Percentiles rank a stretch among this genome's conserved stretches.
phyloP scores from a whole-genome alignment of 1,140 invertebrate species.

The Halictus rubicundus region DNA sequence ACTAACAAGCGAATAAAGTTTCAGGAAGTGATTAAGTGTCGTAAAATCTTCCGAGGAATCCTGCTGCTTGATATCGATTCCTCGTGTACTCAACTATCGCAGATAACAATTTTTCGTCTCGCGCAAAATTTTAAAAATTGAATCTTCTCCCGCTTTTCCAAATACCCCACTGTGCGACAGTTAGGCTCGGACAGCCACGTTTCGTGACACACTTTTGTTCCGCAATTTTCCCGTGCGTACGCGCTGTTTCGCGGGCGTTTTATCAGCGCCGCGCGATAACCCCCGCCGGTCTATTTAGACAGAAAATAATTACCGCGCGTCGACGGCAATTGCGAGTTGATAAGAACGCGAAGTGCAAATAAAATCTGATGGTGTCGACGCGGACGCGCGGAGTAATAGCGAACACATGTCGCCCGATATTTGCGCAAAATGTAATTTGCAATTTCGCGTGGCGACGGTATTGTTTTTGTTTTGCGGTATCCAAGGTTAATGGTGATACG shows the following conservation, averaged over 20 bases:
- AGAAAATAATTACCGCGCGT: conserved; percentile 11
- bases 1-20: no score
- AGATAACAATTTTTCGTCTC: no score
- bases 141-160: no score
- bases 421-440: background rate
- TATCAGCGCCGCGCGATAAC: conserved; percentile 10
- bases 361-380: background rate
- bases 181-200: background rate
- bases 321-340: background rate
- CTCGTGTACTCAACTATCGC: no score
- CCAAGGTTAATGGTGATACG: background rate
- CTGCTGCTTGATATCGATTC: no score
- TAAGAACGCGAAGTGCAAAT: background rate
- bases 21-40: no score
- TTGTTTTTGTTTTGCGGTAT: no score
- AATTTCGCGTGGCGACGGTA: background rate
- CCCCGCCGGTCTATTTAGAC: conserved; percentile 10
- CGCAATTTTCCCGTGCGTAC: background rate
- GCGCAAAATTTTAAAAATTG: no score
- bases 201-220: conserved; percentile 22
- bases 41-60: no score
- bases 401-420: background rate
- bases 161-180: no score
- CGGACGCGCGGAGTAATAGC: background rate
- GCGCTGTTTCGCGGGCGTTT: background rate